These are phyloP conservation scores for Leuciscus waleckii DNA, from an alignment of 2,797 vertebrate species.

Conservation along the genomic window DNA sequence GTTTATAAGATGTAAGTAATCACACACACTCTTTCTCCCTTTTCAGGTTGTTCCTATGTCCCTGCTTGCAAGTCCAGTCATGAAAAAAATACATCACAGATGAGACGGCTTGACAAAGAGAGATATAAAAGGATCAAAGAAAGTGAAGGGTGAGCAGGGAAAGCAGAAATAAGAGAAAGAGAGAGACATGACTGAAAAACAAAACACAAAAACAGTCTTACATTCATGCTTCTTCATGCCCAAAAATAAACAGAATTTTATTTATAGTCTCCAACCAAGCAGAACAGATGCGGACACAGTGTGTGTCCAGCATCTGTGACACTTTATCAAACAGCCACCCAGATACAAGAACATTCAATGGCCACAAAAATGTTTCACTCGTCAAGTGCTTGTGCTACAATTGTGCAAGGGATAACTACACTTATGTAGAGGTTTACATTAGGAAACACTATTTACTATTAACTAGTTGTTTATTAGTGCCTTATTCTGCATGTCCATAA, in stretches of 20 bases:
- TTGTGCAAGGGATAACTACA: too few species aligned
- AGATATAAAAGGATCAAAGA: slow-evolving; percentile 12
- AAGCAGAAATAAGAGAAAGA: slow-evolving; percentile 15
- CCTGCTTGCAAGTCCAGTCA: background rate
- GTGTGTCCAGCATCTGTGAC: slow-evolving; percentile 20
- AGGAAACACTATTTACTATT: too few species aligned
- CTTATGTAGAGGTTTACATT: too few species aligned
- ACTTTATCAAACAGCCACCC: slow-evolving; percentile 29
- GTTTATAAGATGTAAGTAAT: background rate
- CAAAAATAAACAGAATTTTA: slow-evolving; percentile 46
- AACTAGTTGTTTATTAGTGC: too few species aligned
- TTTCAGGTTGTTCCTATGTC: background rate
- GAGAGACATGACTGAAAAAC: slow-evolving; percentile 36
- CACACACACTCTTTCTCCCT: background rate
- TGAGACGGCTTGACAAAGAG: slow-evolving; percentile 6
- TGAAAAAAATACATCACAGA: background rate
- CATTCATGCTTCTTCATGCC: slow-evolving; percentile 36
- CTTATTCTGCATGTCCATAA: too few species aligned
- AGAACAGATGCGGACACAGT: slow-evolving; percentile 38
- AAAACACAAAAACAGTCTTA: slow-evolving; percentile 8
- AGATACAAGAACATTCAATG: slow-evolving; percentile 25
- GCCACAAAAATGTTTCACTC: background rate
- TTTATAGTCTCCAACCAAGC: slow-evolving; percentile 40
- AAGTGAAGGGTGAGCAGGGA: background rate
- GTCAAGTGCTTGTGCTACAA: background rate